These are phyloP conservation scores for Bombus balteatus DNA, from an alignment of 1,140 invertebrate genomes.

Conservation along the genomic window DNA sequence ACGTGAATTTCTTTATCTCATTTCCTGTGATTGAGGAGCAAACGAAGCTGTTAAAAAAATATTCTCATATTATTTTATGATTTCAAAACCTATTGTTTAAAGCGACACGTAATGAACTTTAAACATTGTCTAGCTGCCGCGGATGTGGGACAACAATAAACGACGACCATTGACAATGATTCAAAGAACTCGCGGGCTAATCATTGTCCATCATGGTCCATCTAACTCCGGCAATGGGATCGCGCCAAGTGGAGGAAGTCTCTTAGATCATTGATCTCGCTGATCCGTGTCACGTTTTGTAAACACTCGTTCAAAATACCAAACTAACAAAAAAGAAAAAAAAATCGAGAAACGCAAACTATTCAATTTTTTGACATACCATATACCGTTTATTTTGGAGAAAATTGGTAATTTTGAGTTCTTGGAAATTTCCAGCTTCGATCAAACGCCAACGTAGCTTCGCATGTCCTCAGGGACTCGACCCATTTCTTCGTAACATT, in stretches of 20 bases:
- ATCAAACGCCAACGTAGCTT: slow-evolving; percentile 1
- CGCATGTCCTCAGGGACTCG: slow-evolving; percentile 9
- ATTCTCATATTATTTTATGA: neutral
- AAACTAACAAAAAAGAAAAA: neutral
- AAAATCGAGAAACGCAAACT: neutral
- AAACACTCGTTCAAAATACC: neutral
- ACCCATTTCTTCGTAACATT: slow-evolving; percentile 10
- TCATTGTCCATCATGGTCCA: slow-evolving; percentile 45
- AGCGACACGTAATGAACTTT: neutral
- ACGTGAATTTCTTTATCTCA: no score
- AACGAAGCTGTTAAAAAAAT: neutral
- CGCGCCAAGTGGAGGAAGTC: slow-evolving; percentile 26
- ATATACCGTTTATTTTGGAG: neutral
- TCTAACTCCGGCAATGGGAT: slow-evolving; percentile 23
- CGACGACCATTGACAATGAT: slow-evolving; percentile 22
- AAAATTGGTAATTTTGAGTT: neutral
- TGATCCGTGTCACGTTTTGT: neutral
- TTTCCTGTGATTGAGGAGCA: no score
- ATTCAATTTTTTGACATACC: neutral
- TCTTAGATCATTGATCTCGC: slow-evolving; percentile 20
- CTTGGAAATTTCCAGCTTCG: neutral
- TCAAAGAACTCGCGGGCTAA: slow-evolving; percentile 37
- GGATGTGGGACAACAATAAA: slow-evolving; percentile 25
- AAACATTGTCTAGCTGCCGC: neutral
- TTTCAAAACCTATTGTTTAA: neutral